These are phyloP conservation scores for Morpho achilles DNA, from an alignment of 2,888 invertebrate genomes.

Conservation along the genomic window DNA sequence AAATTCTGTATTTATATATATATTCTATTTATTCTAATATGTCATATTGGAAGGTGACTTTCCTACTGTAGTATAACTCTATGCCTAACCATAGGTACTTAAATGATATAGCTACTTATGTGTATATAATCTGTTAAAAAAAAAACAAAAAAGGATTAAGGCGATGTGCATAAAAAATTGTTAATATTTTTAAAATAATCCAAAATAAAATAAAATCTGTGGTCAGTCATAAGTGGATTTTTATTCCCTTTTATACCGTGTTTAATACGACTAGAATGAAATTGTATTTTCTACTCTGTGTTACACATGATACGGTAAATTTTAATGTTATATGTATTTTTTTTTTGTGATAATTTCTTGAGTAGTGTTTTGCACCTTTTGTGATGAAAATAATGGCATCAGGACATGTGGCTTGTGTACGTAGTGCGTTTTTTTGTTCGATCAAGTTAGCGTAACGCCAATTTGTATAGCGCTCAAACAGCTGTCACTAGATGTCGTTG, in stretches of 20 bases:
- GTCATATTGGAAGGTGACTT: background rate
- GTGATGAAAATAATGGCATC: no score
- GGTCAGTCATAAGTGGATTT: slow-evolving; percentile 32
- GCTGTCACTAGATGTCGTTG: no score
- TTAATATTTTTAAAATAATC: slow-evolving; percentile 36
- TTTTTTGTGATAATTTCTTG: no score
- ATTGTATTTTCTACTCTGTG: background rate
- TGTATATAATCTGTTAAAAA: slow-evolving; percentile 38
- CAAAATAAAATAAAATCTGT: slow-evolving; percentile 30
- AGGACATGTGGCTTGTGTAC: no score
- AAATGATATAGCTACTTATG: slow-evolving; percentile 30
- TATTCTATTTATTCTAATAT: background rate
- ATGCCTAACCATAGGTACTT: slow-evolving; percentile 43
- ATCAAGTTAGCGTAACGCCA: no score
- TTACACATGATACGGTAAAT: slow-evolving; percentile 7
- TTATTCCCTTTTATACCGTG: slow-evolving; percentile 33
- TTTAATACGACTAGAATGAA: background rate
- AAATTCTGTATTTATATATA: no score
- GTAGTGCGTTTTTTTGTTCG: no score
- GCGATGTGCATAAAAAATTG: slow-evolving; percentile 51
- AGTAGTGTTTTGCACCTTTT: no score
- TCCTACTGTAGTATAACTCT: background rate
- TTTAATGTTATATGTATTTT: slow-evolving; percentile 9
- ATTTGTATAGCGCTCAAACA: no score
- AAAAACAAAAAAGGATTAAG: slow-evolving; percentile 27